A percentile compares a stretch with the other conserved stretches of the same genome.
phyloP scores from a whole-genome alignment of 2,113 vertebrate species.

The Anolis carolinensis region DNA sequence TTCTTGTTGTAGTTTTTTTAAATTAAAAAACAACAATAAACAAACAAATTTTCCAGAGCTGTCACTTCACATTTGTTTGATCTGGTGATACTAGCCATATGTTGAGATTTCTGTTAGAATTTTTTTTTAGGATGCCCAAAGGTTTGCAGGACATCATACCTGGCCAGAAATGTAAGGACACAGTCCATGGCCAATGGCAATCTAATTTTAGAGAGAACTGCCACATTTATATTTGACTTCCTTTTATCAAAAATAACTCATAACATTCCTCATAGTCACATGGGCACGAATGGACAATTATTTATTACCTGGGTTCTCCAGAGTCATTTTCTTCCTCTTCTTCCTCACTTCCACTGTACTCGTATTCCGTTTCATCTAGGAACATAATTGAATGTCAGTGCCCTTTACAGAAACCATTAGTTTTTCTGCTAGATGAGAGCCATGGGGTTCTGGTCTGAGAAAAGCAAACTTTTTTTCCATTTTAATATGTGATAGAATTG shows the following conservation, averaged over 20 bases:
- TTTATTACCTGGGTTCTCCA: slow-evolving; percentile 90
- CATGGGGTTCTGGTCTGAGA: slow-evolving; percentile 35
- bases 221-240: not conserved
- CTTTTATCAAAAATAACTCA: slow-evolving; percentile 17
- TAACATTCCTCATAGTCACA: not conserved
- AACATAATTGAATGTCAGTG: slow-evolving; percentile 68
- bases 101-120: not conserved
- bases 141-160: not conserved
- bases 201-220: not conserved
- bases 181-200: not conserved
- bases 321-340: slow-evolving; percentile 97
- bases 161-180: not conserved
- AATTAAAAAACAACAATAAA: not conserved
- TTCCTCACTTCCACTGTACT: slow-evolving; percentile 98
- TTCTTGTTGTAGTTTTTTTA: too few species aligned
- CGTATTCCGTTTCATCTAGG: slow-evolving; percentile 96
- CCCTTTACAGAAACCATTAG: slow-evolving; percentile 50
- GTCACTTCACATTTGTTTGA: not conserved
- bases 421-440: slow-evolving; percentile 52
- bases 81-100: not conserved
- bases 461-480: slow-evolving; percentile 29
- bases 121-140: not conserved
- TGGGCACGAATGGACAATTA: not conserved
- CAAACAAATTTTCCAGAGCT: not conserved
- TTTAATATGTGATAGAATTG: rapidly evolving